Evolutionary conservation across 2,113 vertebrate species (phyloP), one percentile per base, ranked within the genome.

Genomic region (Psittacula cyanocephala): DNA sequence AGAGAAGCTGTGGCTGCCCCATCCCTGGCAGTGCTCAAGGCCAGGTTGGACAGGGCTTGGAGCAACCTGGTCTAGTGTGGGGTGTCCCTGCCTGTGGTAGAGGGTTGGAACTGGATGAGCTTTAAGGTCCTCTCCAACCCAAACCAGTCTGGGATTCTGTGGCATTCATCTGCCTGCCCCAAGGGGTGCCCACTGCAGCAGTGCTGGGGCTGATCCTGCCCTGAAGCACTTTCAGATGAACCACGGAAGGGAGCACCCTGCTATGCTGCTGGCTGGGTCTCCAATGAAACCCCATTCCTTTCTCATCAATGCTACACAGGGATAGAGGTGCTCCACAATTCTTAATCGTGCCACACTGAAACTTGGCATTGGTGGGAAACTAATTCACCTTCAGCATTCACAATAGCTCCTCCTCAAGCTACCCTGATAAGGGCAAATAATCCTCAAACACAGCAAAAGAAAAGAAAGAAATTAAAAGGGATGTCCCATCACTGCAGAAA

Each of bases 181-280:
- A 1, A 75, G 39, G 31, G 8, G 28, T 7, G 29, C 9, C 7
- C 31, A 16, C 10, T 2, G 1, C 3, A 1, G 17, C 0, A 0
- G 17, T 27, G 10, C 60, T 72, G 74, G 53, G 33, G 44, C n/a
- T 82, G 37, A 37, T 41, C 47, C 14, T 72, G 24, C 53, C 17
- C 35, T 2, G 2, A 57, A 89, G n/a, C 33, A 20, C 11, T 29
- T 77, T 44, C 37, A 80, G 52, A 29, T 4, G 13, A 55, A 16
- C 9, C 0, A 0, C 7, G 14, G 11, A 28, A 57, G 23, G 44
- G 24, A 72, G 18, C 17, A 65, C 1, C 7, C 8, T 1, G 0
- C 11, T 15, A 19, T 41, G 70, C 75, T 60, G 33, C 47, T 62
- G 25, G 10, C 16, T 22, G 52, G 4, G 16, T 31, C 29, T 23